Evolutionary conservation across 2,797 vertebrate species (phyloP).

Genomic region (Phylloscopus collybita): DNA sequence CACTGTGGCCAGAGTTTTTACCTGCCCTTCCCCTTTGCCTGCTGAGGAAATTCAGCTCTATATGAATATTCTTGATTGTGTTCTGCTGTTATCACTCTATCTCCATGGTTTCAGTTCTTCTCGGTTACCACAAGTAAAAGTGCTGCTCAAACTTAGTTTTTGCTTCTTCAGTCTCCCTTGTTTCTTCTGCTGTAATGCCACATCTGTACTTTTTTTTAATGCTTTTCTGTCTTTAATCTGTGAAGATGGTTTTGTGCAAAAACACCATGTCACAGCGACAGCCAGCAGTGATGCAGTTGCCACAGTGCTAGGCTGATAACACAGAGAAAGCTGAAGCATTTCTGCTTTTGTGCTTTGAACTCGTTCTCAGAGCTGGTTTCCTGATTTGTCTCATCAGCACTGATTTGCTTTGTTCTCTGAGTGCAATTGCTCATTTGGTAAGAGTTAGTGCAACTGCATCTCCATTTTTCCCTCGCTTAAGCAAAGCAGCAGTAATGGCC

Average conservation of each 20-base stretch:
- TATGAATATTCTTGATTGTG: not conserved
- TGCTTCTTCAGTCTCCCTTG: fast-evolving
- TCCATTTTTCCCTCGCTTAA: not conserved
- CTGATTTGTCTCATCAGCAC: not conserved
- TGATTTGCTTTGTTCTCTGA: not conserved
- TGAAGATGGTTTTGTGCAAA: not conserved
- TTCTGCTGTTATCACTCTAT: not conserved
- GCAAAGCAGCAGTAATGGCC: not conserved
- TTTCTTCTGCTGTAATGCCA: not conserved
- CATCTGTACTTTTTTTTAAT: not conserved
- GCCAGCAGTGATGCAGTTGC: not conserved
- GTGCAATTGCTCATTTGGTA: not conserved
- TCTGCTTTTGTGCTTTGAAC: not conserved
- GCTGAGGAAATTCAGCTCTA: not conserved
- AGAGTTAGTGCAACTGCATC: not conserved
- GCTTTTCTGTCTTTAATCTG: not conserved
- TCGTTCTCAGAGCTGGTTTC: not conserved
- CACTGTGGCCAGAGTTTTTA: not conserved
- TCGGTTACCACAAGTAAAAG: not conserved
- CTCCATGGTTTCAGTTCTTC: not conserved
- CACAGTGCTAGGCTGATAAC: not conserved
- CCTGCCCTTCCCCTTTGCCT: not conserved
- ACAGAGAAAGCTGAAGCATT: not conserved
- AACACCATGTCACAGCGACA: not conserved
- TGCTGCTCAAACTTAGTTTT: not conserved